Evolutionary conservation across 2,888 invertebrate genomes (phyloP).

Genomic region (Zele albiditarsus): DNA sequence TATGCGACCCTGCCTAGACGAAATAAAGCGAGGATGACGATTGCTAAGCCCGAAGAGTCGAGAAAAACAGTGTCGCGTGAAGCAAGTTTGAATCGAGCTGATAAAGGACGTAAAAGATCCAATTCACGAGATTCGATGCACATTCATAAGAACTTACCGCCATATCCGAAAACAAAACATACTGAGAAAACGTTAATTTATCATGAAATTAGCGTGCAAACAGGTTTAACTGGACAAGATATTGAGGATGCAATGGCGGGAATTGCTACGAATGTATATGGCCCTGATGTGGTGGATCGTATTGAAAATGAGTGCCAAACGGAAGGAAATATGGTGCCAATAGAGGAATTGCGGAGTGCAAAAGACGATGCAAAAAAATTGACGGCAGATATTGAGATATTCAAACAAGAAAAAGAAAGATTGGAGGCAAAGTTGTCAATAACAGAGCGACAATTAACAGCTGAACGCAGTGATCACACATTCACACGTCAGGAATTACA

Average conservation of each 20-base stretch:
- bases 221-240: slow-evolving; percentile 82
- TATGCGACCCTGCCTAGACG: slow-evolving; percentile 87
- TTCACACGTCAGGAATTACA: slow-evolving; percentile 84
- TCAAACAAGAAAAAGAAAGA: slow-evolving; percentile 74
- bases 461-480: slow-evolving; percentile 83
- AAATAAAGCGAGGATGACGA: slow-evolving; percentile 72
- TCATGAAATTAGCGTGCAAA: slow-evolving; percentile 86
- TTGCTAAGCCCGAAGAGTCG: slow-evolving; percentile 67
- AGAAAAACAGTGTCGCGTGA: slow-evolving; percentile 72
- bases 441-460: slow-evolving; percentile 78
- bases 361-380: slow-evolving; percentile 73
- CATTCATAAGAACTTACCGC: slow-evolving; percentile 72
- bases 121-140: slow-evolving; percentile 60
- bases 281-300: slow-evolving; percentile 73
- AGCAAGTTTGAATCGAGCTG: slow-evolving; percentile 71
- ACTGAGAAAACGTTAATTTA: slow-evolving; percentile 81
- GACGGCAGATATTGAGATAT: slow-evolving; percentile 71
- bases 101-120: slow-evolving; percentile 48
- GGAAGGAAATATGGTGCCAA: slow-evolving; percentile 74
- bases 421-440: slow-evolving; percentile 77
- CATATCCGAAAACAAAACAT: slow-evolving; percentile 73
- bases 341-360: slow-evolving; percentile 78
- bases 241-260: slow-evolving; percentile 83
- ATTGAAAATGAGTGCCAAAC: slow-evolving; percentile 78
- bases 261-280: slow-evolving; percentile 64